phyloP scores from a whole-genome alignment of 2,888 invertebrate species.

The Microctonus aethiopoides region DNA sequence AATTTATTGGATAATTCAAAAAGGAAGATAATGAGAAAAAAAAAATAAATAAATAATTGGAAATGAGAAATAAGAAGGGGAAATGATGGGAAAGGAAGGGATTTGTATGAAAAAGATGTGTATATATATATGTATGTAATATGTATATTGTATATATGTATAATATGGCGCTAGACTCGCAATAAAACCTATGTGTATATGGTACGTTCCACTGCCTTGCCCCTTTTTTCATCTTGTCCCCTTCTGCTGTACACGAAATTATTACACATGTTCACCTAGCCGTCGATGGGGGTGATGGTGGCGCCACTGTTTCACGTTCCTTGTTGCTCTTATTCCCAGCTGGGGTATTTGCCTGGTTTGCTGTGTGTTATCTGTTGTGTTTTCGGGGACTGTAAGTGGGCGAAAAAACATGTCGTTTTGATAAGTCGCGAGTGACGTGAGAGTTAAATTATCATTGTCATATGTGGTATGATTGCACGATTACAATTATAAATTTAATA shows the following conservation, averaged over 20 bases:
- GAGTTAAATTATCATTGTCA: constrained; percentile 8
- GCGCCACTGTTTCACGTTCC: constrained; percentile 36
- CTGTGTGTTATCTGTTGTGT: constrained; percentile 60
- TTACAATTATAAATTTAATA: neutral
- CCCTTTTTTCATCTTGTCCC: neutral
- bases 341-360: constrained; percentile 50
- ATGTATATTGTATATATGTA: too few species aligned
- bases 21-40: too few species aligned
- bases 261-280: constrained; percentile 12
- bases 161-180: neutral
- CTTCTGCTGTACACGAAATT: neutral
- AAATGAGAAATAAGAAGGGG: neutral
- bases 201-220: neutral
- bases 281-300: constrained; percentile 16
- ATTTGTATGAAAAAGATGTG: neutral
- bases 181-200: neutral
- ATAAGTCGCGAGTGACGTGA: constrained; percentile 40
- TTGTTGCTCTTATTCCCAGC: constrained; percentile 60
- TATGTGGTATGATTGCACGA: neutral
- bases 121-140: neutral
- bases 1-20: neutral
- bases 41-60: neutral
- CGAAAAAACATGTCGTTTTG: constrained; percentile 53
- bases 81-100: neutral
- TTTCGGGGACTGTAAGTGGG: constrained; percentile 53